Evolutionary conservation across 2,797 vertebrate species (phyloP), one percentile per base, ranked within the genome.

Genomic region (Melanotaenia boesemani): DNA sequence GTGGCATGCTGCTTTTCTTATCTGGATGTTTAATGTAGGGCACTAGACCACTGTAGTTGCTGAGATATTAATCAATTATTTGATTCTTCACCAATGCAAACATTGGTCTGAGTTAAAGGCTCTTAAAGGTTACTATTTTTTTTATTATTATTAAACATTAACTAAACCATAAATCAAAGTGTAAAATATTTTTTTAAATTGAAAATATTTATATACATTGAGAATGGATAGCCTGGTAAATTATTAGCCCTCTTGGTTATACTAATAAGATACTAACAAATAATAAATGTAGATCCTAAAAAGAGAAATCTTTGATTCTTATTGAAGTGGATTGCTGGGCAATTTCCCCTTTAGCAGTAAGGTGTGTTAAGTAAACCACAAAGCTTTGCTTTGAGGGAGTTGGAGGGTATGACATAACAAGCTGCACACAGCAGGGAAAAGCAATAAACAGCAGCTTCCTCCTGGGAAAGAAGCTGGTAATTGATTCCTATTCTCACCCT

Each of bases 351-450:
- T 54, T 8, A 2, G 48, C 72, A 1, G 0, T 24, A 24, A 67
- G 61, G 67, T 80, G 74, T 24, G 75, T 84, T 90, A 81, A 87
- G 63, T 83, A 74, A 81, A 88, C 60, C 76, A 50, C 76, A 79
- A 63, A 81, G 82, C 67, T 65, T 60, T 65, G 74, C 80, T 85
- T 63, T 74, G 57, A 86, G 81, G 63, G 79, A 83, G 83, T 87
- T 73, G 72, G 83, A 86, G 84, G 77, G 63, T 70, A 92, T 93
- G 91, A 93, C 91, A 93, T 93, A 93, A 93, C 89, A 81, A 76
- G 70, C 75, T 82, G 76, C 71, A 78, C 90, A 70, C 87, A 90
- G 88, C 88, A 79, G 89, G 89, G 87, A 86, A 81, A 87, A 70
- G 84, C 85, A 78, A 89, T 87, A 89, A 91, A 89, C 85, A 89